A percentile compares a stretch with the other conserved stretches of the same genome.
phyloP scores from a whole-genome alignment of 2,888 invertebrate species.

The Idaea dimidiata region DNA sequence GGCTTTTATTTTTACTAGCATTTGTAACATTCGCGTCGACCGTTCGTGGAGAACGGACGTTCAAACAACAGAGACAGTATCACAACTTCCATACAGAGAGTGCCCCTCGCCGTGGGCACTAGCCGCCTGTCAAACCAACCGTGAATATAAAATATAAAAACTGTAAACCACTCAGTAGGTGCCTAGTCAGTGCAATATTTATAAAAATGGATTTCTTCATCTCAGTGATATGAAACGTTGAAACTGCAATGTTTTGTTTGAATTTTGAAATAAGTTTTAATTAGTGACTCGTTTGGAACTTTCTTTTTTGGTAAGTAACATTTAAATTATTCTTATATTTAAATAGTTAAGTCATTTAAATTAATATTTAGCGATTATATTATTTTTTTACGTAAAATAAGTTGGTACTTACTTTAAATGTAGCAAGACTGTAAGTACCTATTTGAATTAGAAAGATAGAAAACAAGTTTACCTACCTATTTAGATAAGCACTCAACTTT shows the following conservation, averaged over 20 bases:
- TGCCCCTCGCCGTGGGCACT: conserved; percentile 35
- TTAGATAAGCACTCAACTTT: too few relatives aligned
- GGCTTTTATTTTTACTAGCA: conserved; percentile 61
- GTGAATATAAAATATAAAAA: conserved; percentile 54
- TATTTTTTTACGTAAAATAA: too few relatives aligned
- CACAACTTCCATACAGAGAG: conserved; percentile 33
- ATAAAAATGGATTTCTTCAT: conserved; percentile 38
- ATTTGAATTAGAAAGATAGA: too few relatives aligned
- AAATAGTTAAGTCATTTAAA: background rate
- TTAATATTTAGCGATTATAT: background rate
- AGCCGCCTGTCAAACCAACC: conserved; percentile 51
- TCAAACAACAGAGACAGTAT: conserved; percentile 17
- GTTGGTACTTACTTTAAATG: too few relatives aligned
- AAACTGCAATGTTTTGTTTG: conserved; percentile 62
- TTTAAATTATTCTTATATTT: conserved; percentile 13
- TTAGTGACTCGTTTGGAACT: conserved; percentile 34
- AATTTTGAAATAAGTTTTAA: conserved; percentile 47
- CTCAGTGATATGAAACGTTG: conserved; percentile 58
- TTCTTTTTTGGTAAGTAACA: conserved; percentile 36
- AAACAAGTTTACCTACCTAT: too few relatives aligned
- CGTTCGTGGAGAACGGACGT: conserved; percentile 61
- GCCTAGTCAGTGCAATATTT: conserved; percentile 35
- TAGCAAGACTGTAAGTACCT: too few relatives aligned
- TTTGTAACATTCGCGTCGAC: conserved; percentile 66
- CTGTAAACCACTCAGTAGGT: conserved; percentile 39